Conservation (phyloP, 1,140 invertebrate species). For the Apis dorsata region DNA sequence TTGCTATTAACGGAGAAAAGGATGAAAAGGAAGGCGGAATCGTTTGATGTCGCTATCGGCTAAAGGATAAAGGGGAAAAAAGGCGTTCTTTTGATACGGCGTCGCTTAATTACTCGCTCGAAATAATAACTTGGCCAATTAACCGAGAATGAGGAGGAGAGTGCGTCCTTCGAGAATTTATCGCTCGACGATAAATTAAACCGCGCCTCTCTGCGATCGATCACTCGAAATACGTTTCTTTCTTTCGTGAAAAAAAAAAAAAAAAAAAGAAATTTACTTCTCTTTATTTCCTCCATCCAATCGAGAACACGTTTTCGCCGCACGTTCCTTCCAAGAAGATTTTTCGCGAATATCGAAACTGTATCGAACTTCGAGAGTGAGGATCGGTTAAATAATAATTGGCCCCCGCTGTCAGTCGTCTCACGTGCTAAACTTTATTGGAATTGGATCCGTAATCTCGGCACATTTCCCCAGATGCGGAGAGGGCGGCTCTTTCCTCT, state of each 20-base stretch:
- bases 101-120: slow-evolving; percentile 53
- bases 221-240: not conserved
- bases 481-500: slow-evolving; percentile 25
- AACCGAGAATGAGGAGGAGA: not conserved
- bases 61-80: slow-evolving; percentile 44
- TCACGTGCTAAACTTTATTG: slow-evolving; percentile 78
- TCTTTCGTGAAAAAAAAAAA: too few relatives aligned
- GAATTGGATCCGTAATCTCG: slow-evolving; percentile 78
- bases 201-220: not conserved
- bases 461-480: slow-evolving; percentile 76
- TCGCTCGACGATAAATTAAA: slow-evolving; percentile 6
- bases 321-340: too few relatives aligned
- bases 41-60: slow-evolving; percentile 53
- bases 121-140: slow-evolving; percentile 56
- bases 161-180: slow-evolving; percentile 16
- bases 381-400: slow-evolving; percentile 76
- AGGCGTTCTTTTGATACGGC: slow-evolving; percentile 46
- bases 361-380: slow-evolving; percentile 37
- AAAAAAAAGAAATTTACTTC: too few relatives aligned
- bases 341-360: slow-evolving; percentile 1
- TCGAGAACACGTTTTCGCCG: too few relatives aligned
- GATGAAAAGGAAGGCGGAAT: slow-evolving; percentile 45
- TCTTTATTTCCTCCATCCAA: slow-evolving; percentile 5
- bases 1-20: slow-evolving; percentile 47
- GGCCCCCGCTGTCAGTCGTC: slow-evolving; percentile 70